Percentiles rank a stretch among this genome's conserved stretches.
phyloP scores from a whole-genome alignment of 1,140 invertebrate genomes.

The Leptinotarsa lineolata region DNA sequence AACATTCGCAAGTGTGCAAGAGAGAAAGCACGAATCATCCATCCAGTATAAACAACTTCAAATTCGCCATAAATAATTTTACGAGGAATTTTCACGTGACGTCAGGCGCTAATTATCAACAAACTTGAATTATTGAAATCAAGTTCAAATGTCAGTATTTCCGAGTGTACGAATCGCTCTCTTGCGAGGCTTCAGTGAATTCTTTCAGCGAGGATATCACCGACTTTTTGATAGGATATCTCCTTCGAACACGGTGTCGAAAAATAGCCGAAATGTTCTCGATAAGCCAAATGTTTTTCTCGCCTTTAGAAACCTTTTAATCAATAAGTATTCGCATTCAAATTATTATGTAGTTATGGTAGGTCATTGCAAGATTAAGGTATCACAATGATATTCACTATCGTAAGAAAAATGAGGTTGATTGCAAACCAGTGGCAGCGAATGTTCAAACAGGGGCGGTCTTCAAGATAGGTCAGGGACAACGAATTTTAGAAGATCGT shows the following conservation, averaged over 20 bases:
- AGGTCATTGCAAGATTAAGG: conserved; percentile 13
- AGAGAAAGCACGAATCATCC: no score
- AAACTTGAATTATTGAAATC: conserved; percentile 1
- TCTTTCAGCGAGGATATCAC: neutral
- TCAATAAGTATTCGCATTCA: neutral
- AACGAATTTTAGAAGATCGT: no score
- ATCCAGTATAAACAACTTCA: conserved; percentile 24
- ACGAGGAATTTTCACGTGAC: neutral
- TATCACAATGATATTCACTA: conserved; percentile 18
- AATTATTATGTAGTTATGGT: conserved; percentile 4
- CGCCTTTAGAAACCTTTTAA: neutral
- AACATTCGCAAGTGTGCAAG: no score
- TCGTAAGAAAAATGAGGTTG: conserved; percentile 9
- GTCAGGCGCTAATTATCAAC: neutral
- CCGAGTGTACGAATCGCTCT: no score
- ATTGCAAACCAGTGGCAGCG: conserved; percentile 1
- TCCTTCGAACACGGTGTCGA: neutral
- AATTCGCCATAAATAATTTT: conserved; percentile 17
- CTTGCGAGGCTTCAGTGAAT: no score
- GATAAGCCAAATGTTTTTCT: neutral
- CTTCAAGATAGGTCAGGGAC: no score
- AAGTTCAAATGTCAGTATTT: neutral
- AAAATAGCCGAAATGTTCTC: neutral
- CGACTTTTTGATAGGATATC: neutral
- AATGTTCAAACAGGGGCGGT: neutral